Conservation (phyloP, 2,113 vertebrate species). For the Seriola aureovittata region DNA sequence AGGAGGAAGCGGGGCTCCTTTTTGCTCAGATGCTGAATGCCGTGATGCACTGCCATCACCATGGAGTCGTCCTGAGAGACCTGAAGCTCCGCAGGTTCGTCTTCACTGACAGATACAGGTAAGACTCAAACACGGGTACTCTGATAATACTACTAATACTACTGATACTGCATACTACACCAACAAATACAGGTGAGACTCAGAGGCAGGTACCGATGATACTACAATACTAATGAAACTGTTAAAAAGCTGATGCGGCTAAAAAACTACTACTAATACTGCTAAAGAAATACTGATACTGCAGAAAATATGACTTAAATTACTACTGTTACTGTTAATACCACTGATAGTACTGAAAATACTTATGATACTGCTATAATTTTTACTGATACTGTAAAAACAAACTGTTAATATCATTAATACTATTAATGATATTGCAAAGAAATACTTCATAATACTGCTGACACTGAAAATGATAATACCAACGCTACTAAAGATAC, state of each 20-base stretch:
- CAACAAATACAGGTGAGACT: background rate
- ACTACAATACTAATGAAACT: background rate
- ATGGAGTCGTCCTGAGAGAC: conserved; percentile 86
- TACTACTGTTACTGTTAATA: no score
- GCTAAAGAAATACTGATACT: no score
- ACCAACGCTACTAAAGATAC: background rate
- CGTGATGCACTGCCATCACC: conserved; percentile 86
- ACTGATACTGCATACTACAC: background rate
- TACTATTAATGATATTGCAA: no score
- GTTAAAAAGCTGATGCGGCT: no score
- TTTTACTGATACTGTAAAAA: background rate
- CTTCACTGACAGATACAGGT: conserved; percentile 87
- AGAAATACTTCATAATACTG: background rate
- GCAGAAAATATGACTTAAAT: no score
- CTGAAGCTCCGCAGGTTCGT: conserved; percentile 90
- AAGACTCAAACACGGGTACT: conserved; percentile 21
- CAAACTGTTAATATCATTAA: no score
- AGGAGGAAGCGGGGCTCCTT: conserved; percentile 83
- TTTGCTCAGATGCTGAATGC: conserved; percentile 87
- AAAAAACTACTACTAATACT: no score
- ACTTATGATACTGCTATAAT: background rate
- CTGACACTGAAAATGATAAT: background rate
- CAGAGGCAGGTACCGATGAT: background rate
- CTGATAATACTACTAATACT: background rate
- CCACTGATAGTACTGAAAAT: no score